Percentiles rank a stretch among this genome's conserved stretches.
Conservation (phyloP, 2,888 invertebrate genomes). For the Sisyra nigra region DNA sequence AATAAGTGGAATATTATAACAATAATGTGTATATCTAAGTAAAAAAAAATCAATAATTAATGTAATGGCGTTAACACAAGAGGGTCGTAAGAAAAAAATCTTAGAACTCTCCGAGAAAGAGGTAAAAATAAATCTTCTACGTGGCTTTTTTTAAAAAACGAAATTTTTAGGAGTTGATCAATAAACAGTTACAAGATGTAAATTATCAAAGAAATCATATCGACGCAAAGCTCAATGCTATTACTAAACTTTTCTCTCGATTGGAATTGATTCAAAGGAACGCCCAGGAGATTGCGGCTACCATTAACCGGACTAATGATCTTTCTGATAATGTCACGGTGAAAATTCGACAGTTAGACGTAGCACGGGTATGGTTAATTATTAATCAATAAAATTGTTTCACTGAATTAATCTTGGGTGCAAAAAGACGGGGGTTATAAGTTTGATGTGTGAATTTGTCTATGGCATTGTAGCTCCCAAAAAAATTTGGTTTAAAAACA, state of each 20-base stretch:
- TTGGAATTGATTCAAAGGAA: constrained; percentile 63
- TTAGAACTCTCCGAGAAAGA: constrained; percentile 5
- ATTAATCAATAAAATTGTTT: no score
- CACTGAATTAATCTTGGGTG: no score
- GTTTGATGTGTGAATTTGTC: no score
- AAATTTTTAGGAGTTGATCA: constrained; percentile 49
- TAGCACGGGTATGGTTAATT: constrained; percentile 60
- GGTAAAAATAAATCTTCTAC: constrained; percentile 3
- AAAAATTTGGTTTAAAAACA: no score
- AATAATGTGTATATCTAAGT: no score
- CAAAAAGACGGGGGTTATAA: no score
- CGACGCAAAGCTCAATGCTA: constrained; percentile 62
- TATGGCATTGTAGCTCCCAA: no score
- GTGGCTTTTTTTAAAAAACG: no score
- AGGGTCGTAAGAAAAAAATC: constrained; percentile 4
- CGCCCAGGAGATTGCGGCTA: constrained; percentile 63
- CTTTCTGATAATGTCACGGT: constrained; percentile 89
- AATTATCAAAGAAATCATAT: constrained; percentile 58
- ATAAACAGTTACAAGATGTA: constrained; percentile 50
- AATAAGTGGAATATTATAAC: no score
- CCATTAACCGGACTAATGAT: constrained; percentile 74
- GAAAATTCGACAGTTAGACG: constrained; percentile 85
- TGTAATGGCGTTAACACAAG: not conserved
- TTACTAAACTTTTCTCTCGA: constrained; percentile 68
- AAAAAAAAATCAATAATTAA: no score